A percentile compares a stretch with the other conserved stretches of the same genome.
Conservation (phyloP, 1,140 invertebrate species). For the Drosophila cardini region DNA sequence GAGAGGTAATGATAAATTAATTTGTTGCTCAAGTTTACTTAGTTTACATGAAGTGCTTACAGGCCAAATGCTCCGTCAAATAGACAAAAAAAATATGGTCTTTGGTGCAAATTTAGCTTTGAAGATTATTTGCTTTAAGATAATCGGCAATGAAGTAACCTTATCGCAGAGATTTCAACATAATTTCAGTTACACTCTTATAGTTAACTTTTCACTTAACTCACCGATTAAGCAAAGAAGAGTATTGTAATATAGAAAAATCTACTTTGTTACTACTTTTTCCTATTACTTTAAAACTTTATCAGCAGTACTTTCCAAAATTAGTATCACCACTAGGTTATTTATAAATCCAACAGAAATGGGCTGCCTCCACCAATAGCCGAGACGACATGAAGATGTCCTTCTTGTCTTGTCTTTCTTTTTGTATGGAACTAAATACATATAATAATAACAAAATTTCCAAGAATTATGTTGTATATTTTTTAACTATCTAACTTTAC, state of each 20-base stretch:
- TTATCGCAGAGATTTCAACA: neutral
- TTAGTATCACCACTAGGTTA: no score
- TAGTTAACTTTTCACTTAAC: neutral
- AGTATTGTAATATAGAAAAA: no score
- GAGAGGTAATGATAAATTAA: constrained; percentile 73
- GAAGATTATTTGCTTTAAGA: neutral
- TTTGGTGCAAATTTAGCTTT: constrained; percentile 12
- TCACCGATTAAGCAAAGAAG: neutral
- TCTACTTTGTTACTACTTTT: no score
- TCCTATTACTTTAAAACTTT: no score
- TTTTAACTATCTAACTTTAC: neutral
- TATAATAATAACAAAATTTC: no score
- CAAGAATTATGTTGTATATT: neutral
- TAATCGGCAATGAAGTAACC: neutral
- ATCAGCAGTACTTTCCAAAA: no score
- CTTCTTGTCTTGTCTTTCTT: no score
- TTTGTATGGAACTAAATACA: no score
- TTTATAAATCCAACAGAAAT: no score
- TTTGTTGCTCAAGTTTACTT: constrained; percentile 32
- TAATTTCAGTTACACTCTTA: neutral
- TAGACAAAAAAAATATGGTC: constrained; percentile 12
- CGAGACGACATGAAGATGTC: no score
- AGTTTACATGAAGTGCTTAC: constrained; percentile 16
- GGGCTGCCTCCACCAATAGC: no score
- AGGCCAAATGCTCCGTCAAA: constrained; percentile 16